phyloP scores from a whole-genome alignment of 2,113 vertebrate species.

The Dasyprocta punctata region DNA sequence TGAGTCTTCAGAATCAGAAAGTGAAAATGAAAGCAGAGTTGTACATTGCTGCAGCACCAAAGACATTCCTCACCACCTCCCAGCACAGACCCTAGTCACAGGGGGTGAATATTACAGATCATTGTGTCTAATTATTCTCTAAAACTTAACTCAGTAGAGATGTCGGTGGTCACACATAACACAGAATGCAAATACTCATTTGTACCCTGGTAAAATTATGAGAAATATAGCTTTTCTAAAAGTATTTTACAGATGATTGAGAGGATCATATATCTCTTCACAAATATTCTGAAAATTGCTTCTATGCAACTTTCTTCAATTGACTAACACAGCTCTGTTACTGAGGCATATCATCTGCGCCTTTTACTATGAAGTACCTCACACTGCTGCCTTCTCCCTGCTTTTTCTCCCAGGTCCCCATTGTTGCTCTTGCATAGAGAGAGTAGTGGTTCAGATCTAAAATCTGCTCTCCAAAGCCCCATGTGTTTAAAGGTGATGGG shows the following conservation, averaged over 20 bases:
- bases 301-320: not conserved
- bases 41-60: not conserved
- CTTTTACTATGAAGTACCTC: too few species aligned
- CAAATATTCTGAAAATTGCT: not conserved
- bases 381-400: accelerated
- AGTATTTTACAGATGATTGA: not conserved
- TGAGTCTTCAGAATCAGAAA: not conserved
- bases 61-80: accelerated
- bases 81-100: not conserved
- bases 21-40: not conserved
- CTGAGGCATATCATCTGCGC: not conserved
- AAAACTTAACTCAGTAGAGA: not conserved
- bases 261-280: too few species aligned
- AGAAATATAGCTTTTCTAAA: not conserved
- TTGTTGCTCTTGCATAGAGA: not conserved
- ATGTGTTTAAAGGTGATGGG: not conserved
- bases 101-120: too few species aligned
- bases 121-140: not conserved
- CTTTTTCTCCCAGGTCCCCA: not conserved
- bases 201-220: not conserved
- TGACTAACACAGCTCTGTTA: not conserved
- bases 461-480: not conserved
- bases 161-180: not conserved
- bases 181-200: not conserved
- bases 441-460: not conserved